Evolutionary conservation across 2,888 invertebrate genomes (phyloP), one percentile per base, ranked within the genome.

Genomic region (Amblyjoppa fuscipennis): DNA sequence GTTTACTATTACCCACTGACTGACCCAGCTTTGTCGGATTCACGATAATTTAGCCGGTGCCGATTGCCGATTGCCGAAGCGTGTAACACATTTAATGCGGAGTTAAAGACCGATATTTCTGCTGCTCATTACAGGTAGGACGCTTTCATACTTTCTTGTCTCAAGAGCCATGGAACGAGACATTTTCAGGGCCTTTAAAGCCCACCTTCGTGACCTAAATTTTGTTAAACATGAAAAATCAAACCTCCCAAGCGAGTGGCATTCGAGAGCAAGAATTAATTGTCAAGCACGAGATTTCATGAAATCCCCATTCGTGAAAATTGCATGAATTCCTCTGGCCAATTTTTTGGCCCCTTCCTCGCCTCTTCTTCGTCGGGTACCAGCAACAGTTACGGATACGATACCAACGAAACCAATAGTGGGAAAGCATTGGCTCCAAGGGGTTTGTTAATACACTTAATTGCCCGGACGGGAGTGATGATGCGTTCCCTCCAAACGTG

Each of bases 11-110:
- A 31, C 31, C 49, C 75, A 31, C 41, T 34, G 34, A 28, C 31
- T 45, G 75, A 75, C 61, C 61, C 31, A 75, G 31, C 61, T 64
- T 51, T 7, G n/a, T 64, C 31, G 34, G 16, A 16, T 34, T 34
- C 64, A 64, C 64, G 64, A 64, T 34, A 34, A 64, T 31, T 16
- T 6, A 31, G 34, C 64, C 16, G 34, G 34, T n/a, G n/a, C 11
- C 61, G 28, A 61, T 61, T 31, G 34, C 16, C 34, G 34, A 34
- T 5, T 34, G 64, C 6, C 34, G 34, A 64, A 0, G 64, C 34
- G 31, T 16, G 34, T 16, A 64, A 64, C 34, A 64, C 64, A 31
- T 64, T 64, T 16, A 28, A 31, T 34, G 31, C 61, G 13, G 13
- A 61, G 13, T 13, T 34, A 16, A 31, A 31, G 34, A 64, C 31